Conservation (phyloP, 2,888 invertebrate genomes). For the Beris chalybata region DNA sequence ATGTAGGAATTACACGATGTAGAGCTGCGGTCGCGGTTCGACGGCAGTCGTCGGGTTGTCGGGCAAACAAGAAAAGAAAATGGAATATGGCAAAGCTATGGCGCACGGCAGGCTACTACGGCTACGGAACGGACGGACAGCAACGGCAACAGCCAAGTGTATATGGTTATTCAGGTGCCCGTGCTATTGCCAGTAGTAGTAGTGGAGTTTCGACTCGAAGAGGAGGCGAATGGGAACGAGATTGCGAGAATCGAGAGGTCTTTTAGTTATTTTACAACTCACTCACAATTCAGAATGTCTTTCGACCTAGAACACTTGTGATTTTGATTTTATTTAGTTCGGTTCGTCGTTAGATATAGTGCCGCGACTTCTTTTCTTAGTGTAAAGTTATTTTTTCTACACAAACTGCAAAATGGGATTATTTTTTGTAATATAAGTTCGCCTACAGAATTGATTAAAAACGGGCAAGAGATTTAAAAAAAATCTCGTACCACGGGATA, state of each 20-base stretch:
- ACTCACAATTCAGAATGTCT: conserved; percentile 38
- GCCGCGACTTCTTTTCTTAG: conserved; percentile 7
- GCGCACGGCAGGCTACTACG: neutral
- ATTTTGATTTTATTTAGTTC: conserved; percentile 54
- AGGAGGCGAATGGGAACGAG: conserved; percentile 21
- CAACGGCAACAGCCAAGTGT: neutral
- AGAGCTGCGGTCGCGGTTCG: neutral
- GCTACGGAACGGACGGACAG: neutral
- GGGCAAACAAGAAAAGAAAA: too few species aligned
- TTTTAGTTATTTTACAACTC: conserved; percentile 37
- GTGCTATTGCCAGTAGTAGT: conserved; percentile 13
- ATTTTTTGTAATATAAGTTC: neutral
- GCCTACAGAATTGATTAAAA: neutral
- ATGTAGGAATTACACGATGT: neutral
- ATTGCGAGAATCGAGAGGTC: conserved; percentile 5
- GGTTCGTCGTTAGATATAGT: conserved; percentile 41
- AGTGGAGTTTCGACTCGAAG: conserved; percentile 13
- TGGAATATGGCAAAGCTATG: neutral
- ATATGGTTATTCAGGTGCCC: conserved; percentile 6
- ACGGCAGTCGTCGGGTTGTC: neutral
- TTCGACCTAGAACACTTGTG: conserved; percentile 53
- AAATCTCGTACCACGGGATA: too few species aligned
- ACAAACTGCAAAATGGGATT: neutral
- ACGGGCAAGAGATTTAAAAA: neutral
- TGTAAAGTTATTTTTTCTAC: neutral